Evolutionary conservation across 1,140 invertebrate genomes (phyloP).

Genomic region (Alviniconcha marisindica): DNA sequence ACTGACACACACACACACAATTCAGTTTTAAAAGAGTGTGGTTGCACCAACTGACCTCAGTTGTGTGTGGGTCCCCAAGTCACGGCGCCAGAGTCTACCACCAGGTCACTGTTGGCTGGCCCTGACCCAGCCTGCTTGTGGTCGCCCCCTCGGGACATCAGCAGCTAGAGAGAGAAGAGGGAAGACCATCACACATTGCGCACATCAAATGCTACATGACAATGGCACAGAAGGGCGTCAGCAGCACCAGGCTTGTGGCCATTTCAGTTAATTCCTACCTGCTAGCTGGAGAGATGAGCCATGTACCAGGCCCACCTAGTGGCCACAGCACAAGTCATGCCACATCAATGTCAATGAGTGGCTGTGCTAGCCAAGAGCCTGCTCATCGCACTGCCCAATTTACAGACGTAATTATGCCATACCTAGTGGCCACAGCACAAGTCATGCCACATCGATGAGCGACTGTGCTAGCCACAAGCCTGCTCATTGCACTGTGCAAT

Average conservation of each 20-base stretch:
- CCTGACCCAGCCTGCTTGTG: not conserved
- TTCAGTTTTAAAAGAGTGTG: not conserved
- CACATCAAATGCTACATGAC: not conserved
- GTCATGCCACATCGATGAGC: too few species aligned
- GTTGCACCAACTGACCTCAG: too few species aligned
- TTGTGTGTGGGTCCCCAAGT: not conserved
- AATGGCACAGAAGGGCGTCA: not conserved
- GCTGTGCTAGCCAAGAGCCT: too few species aligned
- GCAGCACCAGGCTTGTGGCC: not conserved
- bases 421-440: too few species aligned
- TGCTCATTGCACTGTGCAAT: too few species aligned
- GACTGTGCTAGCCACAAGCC: too few species aligned
- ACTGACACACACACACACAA: too few species aligned
- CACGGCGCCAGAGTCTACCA: not conserved
- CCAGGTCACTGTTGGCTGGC: conserved; percentile 3
- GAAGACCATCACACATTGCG: not conserved
- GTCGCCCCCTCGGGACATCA: conserved; percentile 10
- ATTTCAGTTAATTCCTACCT: not conserved
- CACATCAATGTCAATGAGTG: not conserved
- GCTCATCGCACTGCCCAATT: too few species aligned
- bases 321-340: not conserved
- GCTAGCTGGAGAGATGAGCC: not conserved
- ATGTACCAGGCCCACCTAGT: not conserved
- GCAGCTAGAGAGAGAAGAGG: not conserved
- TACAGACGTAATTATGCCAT: too few species aligned